Base-by-base conservation (phyloP, 2,888 invertebrate genomes). In the Leptura quadrifasciata region DNA sequence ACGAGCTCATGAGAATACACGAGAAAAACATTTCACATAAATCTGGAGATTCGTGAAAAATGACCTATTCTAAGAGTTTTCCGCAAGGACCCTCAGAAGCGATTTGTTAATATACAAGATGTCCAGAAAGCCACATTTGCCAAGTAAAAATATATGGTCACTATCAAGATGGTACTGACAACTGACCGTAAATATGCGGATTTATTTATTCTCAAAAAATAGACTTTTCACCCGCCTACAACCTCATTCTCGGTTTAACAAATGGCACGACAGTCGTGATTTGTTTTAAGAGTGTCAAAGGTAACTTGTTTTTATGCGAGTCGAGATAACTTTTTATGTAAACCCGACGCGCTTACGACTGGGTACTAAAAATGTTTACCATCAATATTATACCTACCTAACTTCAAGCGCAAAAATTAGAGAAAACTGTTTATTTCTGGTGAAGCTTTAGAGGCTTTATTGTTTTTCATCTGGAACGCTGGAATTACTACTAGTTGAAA, bases 101-200 rank as follows among this genome's bases (percentile, higher is more conserved):
- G 64, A 72, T 72, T 72, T 72, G 72, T 72, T 72, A 72, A 72
- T 72, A 72, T 72, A 72, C 72, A 72, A 72, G 72, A 72, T 63
- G 72, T 57, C 57, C 24, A 55, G 72, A 64, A 64, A 72, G 72
- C 64, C 72, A 64, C 63, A 72, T 63, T 72, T 72, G 72, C 72
- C 72, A 64, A 64, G 72, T 35, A 64, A 55, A 65, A 72, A 72
- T 72, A 72, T 72, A 72, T 64, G 57, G 64, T 47, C 64, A 58
- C 64, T 72, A 72, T 72, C 72, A 55, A 64, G 72, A 64, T 72
- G 57, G 55, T 55, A 35, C 52, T 64, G 72, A 72, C 64, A 72
- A 72, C 72, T 64, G 72, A 15, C 64, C 72, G 64, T 72, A 47
- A 72, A 72, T 72, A 64, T 72, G 72, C 64, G 72, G 72, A 72